Evolutionary conservation across 2,113 vertebrate genomes (phyloP), one percentile per base, ranked within the genome.

Genomic region (Rhombomys opimus): DNA sequence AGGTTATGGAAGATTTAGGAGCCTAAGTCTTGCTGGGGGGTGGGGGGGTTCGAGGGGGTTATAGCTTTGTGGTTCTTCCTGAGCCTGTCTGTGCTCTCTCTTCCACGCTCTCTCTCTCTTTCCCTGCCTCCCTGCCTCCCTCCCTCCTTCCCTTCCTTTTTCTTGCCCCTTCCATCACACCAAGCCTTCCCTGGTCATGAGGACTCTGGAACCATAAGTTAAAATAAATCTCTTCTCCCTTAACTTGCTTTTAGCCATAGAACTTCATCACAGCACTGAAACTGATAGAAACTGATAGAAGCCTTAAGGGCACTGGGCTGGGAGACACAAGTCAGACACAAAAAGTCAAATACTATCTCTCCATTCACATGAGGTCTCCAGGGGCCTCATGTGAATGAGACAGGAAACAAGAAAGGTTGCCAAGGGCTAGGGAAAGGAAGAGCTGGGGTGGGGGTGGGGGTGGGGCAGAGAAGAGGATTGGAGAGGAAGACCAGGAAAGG

Each of bases 101-200:
- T 46, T 23, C n/a, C n/a, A 11, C 11, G 7, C 54, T 2, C 30
- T 72, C 70, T 20, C 32, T 72, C 32, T 38, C 35, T 14, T 6
- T 10, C 11, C 7, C 12, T 7, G 0, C 4, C 2, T 1, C 41
- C 25, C 6, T 46, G 14, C 17, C 76, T 8, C 22, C 7, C 22
- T 25, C 22, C 22, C 22, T n/a, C 35, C 68, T 6, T n/a, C 68
- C 70, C 18, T 9, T 7, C 8, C 15, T 70, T 32, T 70, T 14
- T 6, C 77, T 81, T 59, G 78, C 35, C 54, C 20, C 20, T 59
- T 10, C 54, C 35, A n/a, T 18, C 54, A 82, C 23, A 12, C 35
- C 23, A 63, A 25, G 13, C 81, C 57, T 63, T 5, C 23, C 81
- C 2, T 41, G 81, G n/a, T 41, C 57, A 61, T 17, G 13, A 84